A percentile compares a stretch with the other conserved stretches of the same genome.
Evolutionary conservation across 2,888 invertebrate genomes (phyloP).

Genomic region (Xiphydria camelus): DNA sequence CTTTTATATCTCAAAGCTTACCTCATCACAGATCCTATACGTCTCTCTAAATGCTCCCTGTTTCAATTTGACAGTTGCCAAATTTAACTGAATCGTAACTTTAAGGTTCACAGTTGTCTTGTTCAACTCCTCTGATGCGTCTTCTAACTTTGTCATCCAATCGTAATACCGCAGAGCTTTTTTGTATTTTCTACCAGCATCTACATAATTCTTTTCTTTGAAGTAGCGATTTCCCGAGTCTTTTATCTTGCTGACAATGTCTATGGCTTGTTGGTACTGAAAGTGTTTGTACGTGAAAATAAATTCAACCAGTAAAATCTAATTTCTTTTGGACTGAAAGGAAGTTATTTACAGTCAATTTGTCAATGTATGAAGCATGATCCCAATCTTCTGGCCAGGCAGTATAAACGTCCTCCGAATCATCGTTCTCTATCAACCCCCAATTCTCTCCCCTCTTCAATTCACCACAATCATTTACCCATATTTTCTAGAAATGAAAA

Average conservation of each 20-base stretch:
- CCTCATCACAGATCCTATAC: conserved; percentile 69
- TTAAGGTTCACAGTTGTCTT: conserved; percentile 46
- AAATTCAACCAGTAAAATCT: conserved; percentile 2
- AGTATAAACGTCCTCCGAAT: conserved; percentile 71
- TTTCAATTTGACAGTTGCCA: conserved; percentile 75
- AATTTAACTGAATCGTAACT: conserved; percentile 67
- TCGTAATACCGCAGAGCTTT: conserved; percentile 77
- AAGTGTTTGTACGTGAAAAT: conserved; percentile 30
- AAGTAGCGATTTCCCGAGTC: conserved; percentile 74
- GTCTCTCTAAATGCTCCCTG: conserved; percentile 66
- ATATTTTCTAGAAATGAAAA: conserved; percentile 35
- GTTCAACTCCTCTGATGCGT: conserved; percentile 41
- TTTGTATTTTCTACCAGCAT: conserved; percentile 75
- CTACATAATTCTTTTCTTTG: conserved; percentile 63
- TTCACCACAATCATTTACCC: conserved; percentile 72
- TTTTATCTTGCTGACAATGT: conserved; percentile 63
- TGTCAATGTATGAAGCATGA: conserved; percentile 22
- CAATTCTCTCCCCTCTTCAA: conserved; percentile 64
- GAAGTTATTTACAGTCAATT: conserved; percentile 27
- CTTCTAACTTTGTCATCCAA: conserved; percentile 52
- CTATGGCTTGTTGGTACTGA: conserved; percentile 60
- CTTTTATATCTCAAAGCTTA: too few species aligned
- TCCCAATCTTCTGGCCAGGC: conserved; percentile 79
- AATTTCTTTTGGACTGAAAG: not conserved
- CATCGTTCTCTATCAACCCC: conserved; percentile 72